Evolutionary conservation across 2,888 invertebrate species (phyloP), one percentile per base, ranked within the genome.

Genomic region (Phengaris arion): DNA sequence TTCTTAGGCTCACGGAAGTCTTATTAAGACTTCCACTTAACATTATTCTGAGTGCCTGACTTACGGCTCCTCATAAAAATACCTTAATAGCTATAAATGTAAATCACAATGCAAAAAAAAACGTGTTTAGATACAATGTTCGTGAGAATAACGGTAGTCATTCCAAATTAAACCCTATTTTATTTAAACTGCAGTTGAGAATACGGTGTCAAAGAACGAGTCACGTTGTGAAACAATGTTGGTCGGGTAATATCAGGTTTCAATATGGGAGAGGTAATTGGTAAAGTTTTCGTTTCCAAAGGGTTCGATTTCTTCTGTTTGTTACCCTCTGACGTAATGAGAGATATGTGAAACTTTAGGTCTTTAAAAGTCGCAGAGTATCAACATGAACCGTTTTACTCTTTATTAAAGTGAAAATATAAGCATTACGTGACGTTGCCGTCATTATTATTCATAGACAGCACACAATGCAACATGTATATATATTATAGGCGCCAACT

Each of bases 241-340:
- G 79, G 77, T 80, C 81, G 79, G 79, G 80, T 78, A 78, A 80
- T 81, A 79, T 80, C 81, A 78, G 76, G 79, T 82, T 81, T 77
- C 80, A 79, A 78, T 80, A 80, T 79, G 76, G 80, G 80, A 80
- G 80, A 80, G 82, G 82, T 83, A 81, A 84, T 83, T 82, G 81
- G 80, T 72, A 81, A 83, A 83, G 82, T 83, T 85, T 83, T 82
- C 81, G 81, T 81, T 81, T 78, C 76, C 73, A 77, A 80, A 75
- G 76, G 76, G 77, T 81, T 82, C 76, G 76, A 76, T 75, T 78
- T 77, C 78, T 51, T 70, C 76, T 76, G 35, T 54, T 35, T 72
- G 51, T 72, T 72, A 52, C 72, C 72, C 22, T 54, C 70, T 5
- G 51, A 9, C 15, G 59, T 64, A 22, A 64, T 64, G 12, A 57